Conservation (phyloP, 2,797 vertebrate genomes). For the Bovichtus diacanthus region DNA sequence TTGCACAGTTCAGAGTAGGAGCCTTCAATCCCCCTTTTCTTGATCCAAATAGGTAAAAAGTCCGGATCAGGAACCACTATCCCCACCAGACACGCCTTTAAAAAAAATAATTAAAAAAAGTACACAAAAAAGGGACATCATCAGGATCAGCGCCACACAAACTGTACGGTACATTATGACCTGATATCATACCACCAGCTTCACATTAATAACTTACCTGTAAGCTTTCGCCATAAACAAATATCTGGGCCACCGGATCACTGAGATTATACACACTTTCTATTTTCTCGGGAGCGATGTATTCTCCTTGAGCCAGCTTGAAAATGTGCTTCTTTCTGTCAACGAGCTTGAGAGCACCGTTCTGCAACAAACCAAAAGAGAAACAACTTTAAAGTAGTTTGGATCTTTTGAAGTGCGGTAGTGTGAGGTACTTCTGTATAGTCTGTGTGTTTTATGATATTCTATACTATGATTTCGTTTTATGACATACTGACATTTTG, state of each 20-base stretch:
- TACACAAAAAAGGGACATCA: constrained; percentile 8
- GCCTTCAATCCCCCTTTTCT: constrained; percentile 89
- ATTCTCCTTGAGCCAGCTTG: constrained; percentile 98
- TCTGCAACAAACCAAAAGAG: constrained; percentile 81
- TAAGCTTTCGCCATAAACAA: constrained; percentile 95
- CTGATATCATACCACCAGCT: no score
- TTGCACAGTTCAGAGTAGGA: constrained; percentile 91
- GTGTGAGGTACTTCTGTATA: no score
- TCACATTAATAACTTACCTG: constrained; percentile 84
- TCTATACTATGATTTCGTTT: no score
- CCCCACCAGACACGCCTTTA: constrained; percentile 92
- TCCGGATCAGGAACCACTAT: constrained; percentile 94
- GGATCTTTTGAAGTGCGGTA: no score
- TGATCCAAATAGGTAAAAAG: constrained; percentile 87
- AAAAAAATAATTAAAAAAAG: no score
- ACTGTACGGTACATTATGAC: not conserved
- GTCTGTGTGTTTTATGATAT: no score
- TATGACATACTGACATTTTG: no score
- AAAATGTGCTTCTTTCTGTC: constrained; percentile 99
- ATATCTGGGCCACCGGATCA: constrained; percentile 92
- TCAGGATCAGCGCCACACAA: not conserved
- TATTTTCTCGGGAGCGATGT: constrained; percentile 98
- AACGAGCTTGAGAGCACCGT: constrained; percentile 94
- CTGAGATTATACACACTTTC: constrained; percentile 92
- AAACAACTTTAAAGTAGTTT: no score